Percentiles rank a stretch among this genome's conserved stretches.
Conservation (phyloP, 2,797 vertebrate genomes). For the Saguinus oedipus region DNA sequence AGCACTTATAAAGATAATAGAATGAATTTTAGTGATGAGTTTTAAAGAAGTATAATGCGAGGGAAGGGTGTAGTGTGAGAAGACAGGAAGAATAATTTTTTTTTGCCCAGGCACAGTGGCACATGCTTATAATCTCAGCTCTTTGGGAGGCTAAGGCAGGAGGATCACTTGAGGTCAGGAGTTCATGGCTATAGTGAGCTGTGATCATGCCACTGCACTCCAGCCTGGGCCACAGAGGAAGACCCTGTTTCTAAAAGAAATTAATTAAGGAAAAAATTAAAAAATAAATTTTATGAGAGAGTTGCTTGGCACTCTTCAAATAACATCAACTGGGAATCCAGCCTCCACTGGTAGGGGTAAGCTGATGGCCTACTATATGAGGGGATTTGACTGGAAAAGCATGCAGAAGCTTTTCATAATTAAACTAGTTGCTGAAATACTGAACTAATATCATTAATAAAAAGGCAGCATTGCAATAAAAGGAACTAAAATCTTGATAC, state of each 20-base stretch:
- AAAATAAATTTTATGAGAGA: neutral
- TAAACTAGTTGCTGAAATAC: neutral
- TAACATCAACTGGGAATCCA: neutral
- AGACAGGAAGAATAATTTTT: no score
- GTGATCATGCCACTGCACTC: no score
- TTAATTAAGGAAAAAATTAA: no score
- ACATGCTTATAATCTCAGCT: no score
- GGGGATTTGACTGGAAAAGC: neutral
- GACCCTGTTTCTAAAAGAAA: no score
- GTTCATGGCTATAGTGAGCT: no score
- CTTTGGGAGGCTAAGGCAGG: no score
- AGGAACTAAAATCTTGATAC: neutral
- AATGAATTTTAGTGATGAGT: neutral
- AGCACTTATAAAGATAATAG: neutral
- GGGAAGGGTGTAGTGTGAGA: neutral
- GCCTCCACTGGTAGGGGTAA: neutral
- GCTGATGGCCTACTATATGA: neutral
- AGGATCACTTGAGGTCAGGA: no score
- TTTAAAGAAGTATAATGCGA: neutral
- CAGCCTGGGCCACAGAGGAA: no score
- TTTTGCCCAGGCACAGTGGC: no score
- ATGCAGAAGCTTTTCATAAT: slow-evolving; percentile 18
- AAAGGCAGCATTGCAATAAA: neutral
- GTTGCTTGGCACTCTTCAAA: neutral
- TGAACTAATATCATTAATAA: neutral